Evolutionary conservation across 2,888 invertebrate genomes (phyloP).

Genomic region (Scaptomyza tumidula): DNA sequence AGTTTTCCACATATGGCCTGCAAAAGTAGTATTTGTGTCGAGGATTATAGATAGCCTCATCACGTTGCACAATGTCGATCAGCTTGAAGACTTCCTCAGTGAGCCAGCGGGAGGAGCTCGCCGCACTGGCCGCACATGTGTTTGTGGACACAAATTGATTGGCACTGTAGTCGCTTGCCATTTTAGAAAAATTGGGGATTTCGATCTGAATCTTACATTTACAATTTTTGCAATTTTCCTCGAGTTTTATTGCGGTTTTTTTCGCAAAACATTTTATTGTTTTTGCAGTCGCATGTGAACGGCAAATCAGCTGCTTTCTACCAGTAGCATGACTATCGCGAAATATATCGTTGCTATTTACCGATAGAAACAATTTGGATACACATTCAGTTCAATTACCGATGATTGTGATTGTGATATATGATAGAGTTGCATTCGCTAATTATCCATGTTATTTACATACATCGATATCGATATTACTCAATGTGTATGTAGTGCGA

Average conservation of each 20-base stretch:
- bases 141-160: slow-evolving; percentile 59
- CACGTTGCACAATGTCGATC: slow-evolving; percentile 83
- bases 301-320: slow-evolving; percentile 52
- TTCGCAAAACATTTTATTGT: slow-evolving; percentile 63
- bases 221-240: slow-evolving; percentile 21
- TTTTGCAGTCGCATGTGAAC: slow-evolving; percentile 42
- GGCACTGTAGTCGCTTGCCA: slow-evolving; percentile 62
- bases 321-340: background rate
- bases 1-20: slow-evolving; percentile 83
- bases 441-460: slow-evolving; percentile 42
- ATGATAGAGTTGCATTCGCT: slow-evolving; percentile 35
- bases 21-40: slow-evolving; percentile 83
- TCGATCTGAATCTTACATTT: slow-evolving; percentile 18
- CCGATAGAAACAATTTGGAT: background rate
- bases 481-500: slow-evolving; percentile 61
- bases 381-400: background rate
- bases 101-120: slow-evolving; percentile 80
- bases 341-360: background rate
- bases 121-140: slow-evolving; percentile 50
- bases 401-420: background rate
- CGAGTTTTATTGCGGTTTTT: slow-evolving; percentile 45
- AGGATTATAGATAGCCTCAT: slow-evolving; percentile 84
- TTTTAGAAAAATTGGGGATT: slow-evolving; percentile 13
- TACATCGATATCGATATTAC: slow-evolving; percentile 51
- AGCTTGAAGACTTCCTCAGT: slow-evolving; percentile 83